phyloP scores from a whole-genome alignment of 2,797 vertebrate genomes.

The Gambelia wislizenii region DNA sequence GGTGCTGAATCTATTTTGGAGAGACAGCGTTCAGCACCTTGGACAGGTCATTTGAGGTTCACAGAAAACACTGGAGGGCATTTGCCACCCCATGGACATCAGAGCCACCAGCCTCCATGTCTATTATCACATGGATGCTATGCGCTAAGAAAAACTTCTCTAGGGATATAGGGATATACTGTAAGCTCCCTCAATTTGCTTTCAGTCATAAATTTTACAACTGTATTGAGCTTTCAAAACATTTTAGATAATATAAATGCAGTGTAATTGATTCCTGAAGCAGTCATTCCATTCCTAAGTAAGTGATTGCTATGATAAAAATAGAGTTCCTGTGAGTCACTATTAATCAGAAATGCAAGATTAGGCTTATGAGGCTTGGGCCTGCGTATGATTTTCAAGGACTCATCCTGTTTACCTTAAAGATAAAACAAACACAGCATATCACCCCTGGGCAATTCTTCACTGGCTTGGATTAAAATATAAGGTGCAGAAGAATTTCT shows the following conservation, averaged over 20 bases:
- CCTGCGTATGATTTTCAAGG: not conserved
- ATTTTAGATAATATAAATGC: not conserved
- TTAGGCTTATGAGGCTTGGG: not conserved
- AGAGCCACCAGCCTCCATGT: too few species aligned
- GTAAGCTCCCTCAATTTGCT: too few species aligned
- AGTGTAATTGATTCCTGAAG: not conserved
- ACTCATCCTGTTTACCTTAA: not conserved
- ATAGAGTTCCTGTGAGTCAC: constrained; percentile 3
- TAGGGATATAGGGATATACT: too few species aligned
- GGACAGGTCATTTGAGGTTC: not conserved
- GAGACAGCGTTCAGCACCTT: not conserved
- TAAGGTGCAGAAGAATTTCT: not conserved
- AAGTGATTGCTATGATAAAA: constrained; percentile 1
- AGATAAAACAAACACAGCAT: not conserved
- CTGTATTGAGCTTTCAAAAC: too few species aligned
- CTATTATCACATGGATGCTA: not conserved
- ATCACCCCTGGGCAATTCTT: not conserved
- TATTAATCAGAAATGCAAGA: not conserved
- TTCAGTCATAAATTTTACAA: not conserved
- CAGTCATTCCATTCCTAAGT: too few species aligned
- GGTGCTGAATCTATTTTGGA: too few species aligned
- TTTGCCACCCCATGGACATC: too few species aligned
- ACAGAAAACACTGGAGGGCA: too few species aligned
- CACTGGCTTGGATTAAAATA: not conserved
- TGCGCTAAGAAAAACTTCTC: too few species aligned